phyloP scores from a whole-genome alignment of 2,888 invertebrate species.

The Chironomus riparius region DNA sequence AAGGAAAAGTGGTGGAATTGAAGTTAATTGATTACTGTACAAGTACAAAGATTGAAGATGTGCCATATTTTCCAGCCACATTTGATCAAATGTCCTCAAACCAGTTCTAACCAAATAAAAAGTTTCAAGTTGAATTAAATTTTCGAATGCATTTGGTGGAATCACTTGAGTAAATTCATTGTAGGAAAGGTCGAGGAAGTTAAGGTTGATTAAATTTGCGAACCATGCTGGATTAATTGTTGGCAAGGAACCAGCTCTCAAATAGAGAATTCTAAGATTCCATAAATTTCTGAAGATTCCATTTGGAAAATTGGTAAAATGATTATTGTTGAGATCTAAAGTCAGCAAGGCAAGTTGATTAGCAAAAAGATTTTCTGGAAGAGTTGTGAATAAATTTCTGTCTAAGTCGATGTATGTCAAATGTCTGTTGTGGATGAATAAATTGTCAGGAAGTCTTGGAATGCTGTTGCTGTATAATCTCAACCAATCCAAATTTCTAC shows the following conservation, averaged over 20 bases:
- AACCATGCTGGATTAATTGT: too few species aligned
- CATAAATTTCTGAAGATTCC: not conserved
- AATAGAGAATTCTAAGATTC: not conserved
- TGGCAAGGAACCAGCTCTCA: not conserved
- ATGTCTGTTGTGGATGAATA: not conserved
- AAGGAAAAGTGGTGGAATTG: not conserved
- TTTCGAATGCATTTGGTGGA: too few species aligned
- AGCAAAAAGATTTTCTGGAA: not conserved
- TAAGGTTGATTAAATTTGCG: too few species aligned
- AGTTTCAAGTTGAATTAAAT: too few species aligned
- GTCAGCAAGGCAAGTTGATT: not conserved
- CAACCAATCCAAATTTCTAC: not conserved
- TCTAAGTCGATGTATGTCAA: not conserved
- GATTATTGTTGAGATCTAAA: not conserved
- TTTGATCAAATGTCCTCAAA: not conserved
- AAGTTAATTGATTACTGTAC: not conserved
- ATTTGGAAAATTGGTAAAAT: not conserved
- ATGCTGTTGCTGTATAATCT: not conserved
- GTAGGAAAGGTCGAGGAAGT: too few species aligned
- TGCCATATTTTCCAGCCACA: not conserved
- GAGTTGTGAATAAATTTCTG: not conserved
- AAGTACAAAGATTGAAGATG: not conserved
- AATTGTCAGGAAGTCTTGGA: not conserved
- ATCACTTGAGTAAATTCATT: too few species aligned
- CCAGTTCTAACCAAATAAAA: too few species aligned